Evolutionary conservation across 2,113 vertebrate species (phyloP).

Genomic region (Caretta caretta): DNA sequence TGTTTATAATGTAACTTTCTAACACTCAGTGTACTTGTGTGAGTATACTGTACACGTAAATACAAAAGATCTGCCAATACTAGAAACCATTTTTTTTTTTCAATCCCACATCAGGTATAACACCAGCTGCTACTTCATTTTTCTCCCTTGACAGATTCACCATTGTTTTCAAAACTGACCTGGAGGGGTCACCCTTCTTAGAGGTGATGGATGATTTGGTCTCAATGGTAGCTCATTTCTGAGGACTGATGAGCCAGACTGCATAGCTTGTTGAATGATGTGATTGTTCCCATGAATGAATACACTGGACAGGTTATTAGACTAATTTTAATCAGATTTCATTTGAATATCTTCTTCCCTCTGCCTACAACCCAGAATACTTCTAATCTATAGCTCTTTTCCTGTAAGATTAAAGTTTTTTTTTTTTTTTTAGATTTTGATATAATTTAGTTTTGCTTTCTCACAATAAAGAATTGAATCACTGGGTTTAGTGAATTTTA

Average conservation of each 20-base stretch:
- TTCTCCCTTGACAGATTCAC: background rate
- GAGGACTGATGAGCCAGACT: background rate
- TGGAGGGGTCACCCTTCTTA: background rate
- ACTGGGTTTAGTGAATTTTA: background rate
- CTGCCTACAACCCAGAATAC: background rate
- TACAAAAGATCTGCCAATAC: background rate
- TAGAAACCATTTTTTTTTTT: background rate
- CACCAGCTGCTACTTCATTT: background rate
- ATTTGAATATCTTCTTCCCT: background rate
- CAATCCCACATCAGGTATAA: background rate
- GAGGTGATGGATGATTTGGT: constrained; percentile 10
- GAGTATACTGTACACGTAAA: background rate
- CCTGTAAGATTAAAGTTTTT: background rate
- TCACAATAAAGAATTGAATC: background rate
- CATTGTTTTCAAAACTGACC: background rate
- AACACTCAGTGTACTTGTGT: background rate
- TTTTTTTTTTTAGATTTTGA: background rate
- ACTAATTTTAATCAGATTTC: background rate
- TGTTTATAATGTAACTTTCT: background rate
- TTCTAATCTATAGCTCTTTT: background rate
- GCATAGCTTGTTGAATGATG: background rate
- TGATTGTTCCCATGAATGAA: constrained; percentile 3
- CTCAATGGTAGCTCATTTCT: background rate
- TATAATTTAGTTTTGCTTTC: background rate
- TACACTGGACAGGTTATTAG: background rate